A percentile compares a stretch with the other conserved stretches of the same genome.
Evolutionary conservation across 2,797 vertebrate species (phyloP).

Genomic region (Parotocinclus haroldoi): DNA sequence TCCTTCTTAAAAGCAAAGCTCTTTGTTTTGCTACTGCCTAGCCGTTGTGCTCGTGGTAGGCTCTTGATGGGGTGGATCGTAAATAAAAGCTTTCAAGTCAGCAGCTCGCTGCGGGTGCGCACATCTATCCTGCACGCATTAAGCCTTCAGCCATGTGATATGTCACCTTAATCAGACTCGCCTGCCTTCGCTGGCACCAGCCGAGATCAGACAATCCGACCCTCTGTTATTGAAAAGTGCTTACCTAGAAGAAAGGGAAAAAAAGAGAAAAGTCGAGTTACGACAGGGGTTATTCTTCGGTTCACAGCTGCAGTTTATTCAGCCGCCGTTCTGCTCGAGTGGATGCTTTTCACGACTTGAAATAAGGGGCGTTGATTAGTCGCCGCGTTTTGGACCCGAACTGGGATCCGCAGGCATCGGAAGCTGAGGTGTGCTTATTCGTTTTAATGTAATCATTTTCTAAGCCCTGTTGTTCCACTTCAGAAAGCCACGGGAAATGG

Average conservation of each 20-base stretch:
- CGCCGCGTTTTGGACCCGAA: conserved; percentile 55
- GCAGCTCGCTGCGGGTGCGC: conserved; percentile 53
- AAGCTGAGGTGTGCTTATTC: conserved; percentile 33
- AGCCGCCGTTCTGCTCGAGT: conserved; percentile 64
- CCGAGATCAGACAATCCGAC: conserved; percentile 52
- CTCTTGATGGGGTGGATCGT: conserved; percentile 65
- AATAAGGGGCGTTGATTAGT: conserved; percentile 67
- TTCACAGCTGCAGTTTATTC: conserved; percentile 71
- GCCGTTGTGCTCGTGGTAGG: conserved; percentile 73
- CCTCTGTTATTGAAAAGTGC: conserved; percentile 71
- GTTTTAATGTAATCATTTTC: conserved; percentile 24
- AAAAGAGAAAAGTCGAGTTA: conserved; percentile 69
- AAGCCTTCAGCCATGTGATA: conserved; percentile 61
- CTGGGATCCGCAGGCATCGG: conserved; percentile 53
- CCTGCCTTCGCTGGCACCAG: conserved; percentile 59
- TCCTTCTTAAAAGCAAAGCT: conserved; percentile 33
- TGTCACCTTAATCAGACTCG: conserved; percentile 76
- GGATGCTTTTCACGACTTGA: conserved; percentile 60
- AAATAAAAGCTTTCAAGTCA: conserved; percentile 42
- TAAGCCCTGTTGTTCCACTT: conserved; percentile 10
- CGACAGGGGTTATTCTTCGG: conserved; percentile 58
- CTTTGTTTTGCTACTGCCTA: conserved; percentile 51
- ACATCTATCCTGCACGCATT: conserved; percentile 60
- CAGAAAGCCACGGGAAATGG: conserved; percentile 13
- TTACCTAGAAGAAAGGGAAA: conserved; percentile 72